Evolutionary conservation across 2,113 vertebrate species (phyloP), one percentile per base, ranked within the genome.

Genomic region (Fregetta grallaria): DNA sequence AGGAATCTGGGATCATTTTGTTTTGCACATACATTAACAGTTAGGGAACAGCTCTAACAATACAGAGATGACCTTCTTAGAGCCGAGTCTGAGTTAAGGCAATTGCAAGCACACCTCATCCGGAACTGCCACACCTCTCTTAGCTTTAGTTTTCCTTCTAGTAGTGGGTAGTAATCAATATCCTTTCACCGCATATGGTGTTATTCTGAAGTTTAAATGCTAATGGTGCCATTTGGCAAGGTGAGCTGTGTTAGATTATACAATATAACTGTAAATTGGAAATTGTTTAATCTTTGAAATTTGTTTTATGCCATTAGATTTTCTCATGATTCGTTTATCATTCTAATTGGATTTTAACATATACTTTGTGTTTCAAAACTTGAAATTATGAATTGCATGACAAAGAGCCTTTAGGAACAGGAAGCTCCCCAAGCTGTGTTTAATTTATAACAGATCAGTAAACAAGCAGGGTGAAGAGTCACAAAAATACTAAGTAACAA

Each of bases 261-360:
- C 49, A 83, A 49, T 63, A 5, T 53, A 83, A 77, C 62, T 55
- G 34, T 53, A 63, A 96, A 95, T 81, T 94, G 75, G 78, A 91
- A 93, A 95, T 81, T 70, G 73, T 90, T 97, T 96, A 92, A 96
- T 67, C 70, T 96, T 94, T 96, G 90, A 91, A 55, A 96, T 94
- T 88, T 95, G 34, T 91, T 91, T 93, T 87, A 91, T 79, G 38
- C 44, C 61, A 65, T 93, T 96, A 83, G 74, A 92, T 66, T 89
- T 94, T 72, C 91, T 91, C 63, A 68, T 83, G 72, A 96, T 94
- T 90, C 6, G 13, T 95, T 96, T 96, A 65, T 92, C 74, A 77
- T 91, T 94, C 75, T 96, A 93, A 94, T 90, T 94, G 81, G 78
- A 88, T 92, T 95, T 79, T 95, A 93, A 66, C 38, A 7, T 83